phyloP scores from a whole-genome alignment of 1,140 invertebrate species.

The Muscidifurax raptorellus region DNA sequence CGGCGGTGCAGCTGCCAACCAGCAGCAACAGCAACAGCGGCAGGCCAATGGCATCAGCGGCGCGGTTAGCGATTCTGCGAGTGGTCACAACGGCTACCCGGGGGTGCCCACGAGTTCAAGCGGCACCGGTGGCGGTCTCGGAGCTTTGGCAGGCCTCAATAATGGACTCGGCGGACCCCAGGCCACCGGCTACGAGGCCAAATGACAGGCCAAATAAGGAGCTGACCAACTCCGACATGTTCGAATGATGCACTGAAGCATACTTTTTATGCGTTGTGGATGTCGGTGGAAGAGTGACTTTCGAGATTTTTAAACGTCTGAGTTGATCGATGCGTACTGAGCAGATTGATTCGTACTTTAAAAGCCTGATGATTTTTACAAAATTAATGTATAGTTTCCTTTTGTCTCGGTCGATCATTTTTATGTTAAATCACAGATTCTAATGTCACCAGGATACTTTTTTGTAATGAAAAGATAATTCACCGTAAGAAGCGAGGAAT shows the following conservation, averaged over 20 bases:
- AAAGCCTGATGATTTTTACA: too few species aligned
- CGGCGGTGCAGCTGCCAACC: slow-evolving; percentile 26
- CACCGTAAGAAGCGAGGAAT: too few species aligned
- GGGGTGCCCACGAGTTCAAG: slow-evolving; percentile 67
- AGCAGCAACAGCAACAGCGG: slow-evolving; percentile 56
- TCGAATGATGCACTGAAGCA: slow-evolving; percentile 45
- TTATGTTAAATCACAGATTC: too few species aligned
- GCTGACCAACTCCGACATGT: slow-evolving; percentile 35
- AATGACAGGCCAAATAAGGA: slow-evolving; percentile 74
- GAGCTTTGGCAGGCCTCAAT: slow-evolving; percentile 57
- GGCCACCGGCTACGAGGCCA: slow-evolving; percentile 70
- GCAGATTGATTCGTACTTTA: too few species aligned
- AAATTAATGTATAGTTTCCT: too few species aligned
- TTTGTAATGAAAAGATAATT: too few species aligned
- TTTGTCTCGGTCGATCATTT: too few species aligned
- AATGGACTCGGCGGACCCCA: slow-evolving; percentile 56
- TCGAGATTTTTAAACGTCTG: not conserved
- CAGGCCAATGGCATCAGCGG: slow-evolving; percentile 65
- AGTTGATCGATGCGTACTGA: too few species aligned
- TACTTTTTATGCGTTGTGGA: not conserved
- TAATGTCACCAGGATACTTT: too few species aligned
- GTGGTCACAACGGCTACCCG: slow-evolving; percentile 73
- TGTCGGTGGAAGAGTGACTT: slow-evolving; percentile 41
- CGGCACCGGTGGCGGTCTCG: slow-evolving; percentile 60
- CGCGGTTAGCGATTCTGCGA: slow-evolving; percentile 51